Evolutionary conservation across 2,797 vertebrate genomes (phyloP).

Genomic region (Knipowitschia caucasica): DNA sequence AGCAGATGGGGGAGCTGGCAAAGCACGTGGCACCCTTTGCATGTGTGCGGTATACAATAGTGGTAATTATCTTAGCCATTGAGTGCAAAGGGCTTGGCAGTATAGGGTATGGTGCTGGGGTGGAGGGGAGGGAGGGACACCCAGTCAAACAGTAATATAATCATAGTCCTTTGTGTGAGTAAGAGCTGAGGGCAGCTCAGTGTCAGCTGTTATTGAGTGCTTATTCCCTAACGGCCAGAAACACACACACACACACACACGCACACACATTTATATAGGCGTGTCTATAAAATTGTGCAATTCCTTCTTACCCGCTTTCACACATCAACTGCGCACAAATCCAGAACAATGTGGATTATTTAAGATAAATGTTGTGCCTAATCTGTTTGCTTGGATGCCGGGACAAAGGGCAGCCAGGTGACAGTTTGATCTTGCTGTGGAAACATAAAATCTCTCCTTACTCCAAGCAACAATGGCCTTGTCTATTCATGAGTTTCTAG

Average conservation of each 20-base stretch:
- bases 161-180: conserved; percentile 79
- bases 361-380: conserved; percentile 43
- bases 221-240: conserved; percentile 73
- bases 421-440: conserved; percentile 44
- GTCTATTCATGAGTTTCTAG: conserved; percentile 21
- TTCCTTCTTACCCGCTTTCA: conserved; percentile 53
- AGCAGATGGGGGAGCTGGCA: conserved; percentile 70
- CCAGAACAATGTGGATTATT: conserved; percentile 52
- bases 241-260: conserved; percentile 41
- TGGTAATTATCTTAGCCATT: conserved; percentile 78
- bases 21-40: conserved; percentile 62
- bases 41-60: conserved; percentile 71
- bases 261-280: conserved; percentile 39
- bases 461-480: conserved; percentile 20
- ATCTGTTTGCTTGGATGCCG: conserved; percentile 30
- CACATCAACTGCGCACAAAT: conserved; percentile 43
- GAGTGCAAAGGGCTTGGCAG: conserved; percentile 70
- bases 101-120: conserved; percentile 54
- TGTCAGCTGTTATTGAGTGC: conserved; percentile 83
- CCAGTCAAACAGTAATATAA: conserved; percentile 82
- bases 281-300: conserved; percentile 43
- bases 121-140: conserved; percentile 49
- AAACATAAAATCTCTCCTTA: conserved; percentile 39
- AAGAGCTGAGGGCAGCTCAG: conserved; percentile 77
- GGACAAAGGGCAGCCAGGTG: conserved; percentile 28